Conservation (phyloP, 2,113 vertebrate species). For the Gadus macrocephalus region DNA sequence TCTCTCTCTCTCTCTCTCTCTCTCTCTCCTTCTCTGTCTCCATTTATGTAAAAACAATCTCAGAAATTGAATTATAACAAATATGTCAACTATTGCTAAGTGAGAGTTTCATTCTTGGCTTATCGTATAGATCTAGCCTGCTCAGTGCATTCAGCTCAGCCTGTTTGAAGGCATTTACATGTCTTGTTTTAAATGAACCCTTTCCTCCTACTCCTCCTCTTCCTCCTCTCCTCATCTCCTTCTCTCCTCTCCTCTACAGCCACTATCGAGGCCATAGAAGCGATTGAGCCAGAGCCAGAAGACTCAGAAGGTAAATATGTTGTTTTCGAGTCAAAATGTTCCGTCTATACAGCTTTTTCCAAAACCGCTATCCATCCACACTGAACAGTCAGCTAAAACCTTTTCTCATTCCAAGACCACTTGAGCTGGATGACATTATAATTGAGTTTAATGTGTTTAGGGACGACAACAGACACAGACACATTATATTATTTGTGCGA, state of each 20-base stretch:
- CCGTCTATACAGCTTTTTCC: too few species aligned
- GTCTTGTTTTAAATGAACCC: too few species aligned
- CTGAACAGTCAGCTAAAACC: too few species aligned
- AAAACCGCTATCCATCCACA: not conserved
- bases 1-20: not conserved
- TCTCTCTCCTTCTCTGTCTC: slow-evolving; percentile 23
- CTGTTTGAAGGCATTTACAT: too few species aligned
- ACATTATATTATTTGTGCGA: not conserved
- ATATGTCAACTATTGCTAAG: slow-evolving; percentile 16
- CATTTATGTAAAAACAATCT: slow-evolving; percentile 11
- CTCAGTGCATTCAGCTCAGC: too few species aligned
- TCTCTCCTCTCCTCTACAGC: slow-evolving; percentile 73
- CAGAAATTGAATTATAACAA: not conserved
- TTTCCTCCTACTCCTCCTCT: slow-evolving; percentile 37
- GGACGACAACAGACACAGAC: not conserved
- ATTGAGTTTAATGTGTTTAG: too few species aligned
- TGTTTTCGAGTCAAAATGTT: too few species aligned
- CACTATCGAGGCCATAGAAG: slow-evolving; percentile 82
- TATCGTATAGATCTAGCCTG: too few species aligned
- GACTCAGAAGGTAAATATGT: slow-evolving; percentile 75
- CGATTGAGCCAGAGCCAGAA: slow-evolving; percentile 73
- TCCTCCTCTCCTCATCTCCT: slow-evolving; percentile 76
- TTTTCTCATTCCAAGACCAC: too few species aligned
- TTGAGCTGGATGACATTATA: too few species aligned
- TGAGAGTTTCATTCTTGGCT: not conserved